Evolutionary conservation across 1,140 invertebrate species (phyloP).

Genomic region (Bombus affinis): DNA sequence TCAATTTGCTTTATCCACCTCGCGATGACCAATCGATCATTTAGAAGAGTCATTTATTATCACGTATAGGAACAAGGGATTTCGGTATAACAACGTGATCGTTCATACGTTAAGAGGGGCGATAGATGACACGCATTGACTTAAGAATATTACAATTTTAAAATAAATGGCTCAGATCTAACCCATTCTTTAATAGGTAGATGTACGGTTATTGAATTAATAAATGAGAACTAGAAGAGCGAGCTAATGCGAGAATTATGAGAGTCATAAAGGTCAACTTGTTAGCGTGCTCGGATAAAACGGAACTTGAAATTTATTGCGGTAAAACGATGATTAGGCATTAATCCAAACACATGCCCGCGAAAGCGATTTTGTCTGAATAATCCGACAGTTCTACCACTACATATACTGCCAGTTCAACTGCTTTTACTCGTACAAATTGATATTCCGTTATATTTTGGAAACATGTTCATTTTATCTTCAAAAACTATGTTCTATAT

Average conservation of each 20-base stretch:
- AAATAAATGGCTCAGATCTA: neutral
- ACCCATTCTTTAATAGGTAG: neutral
- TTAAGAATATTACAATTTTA: neutral
- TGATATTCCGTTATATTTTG: neutral
- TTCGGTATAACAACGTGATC: neutral
- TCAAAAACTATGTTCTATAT: neutral
- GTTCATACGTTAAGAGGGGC: neutral
- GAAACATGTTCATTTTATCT: neutral
- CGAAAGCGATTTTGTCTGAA: neutral
- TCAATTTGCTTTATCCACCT: neutral
- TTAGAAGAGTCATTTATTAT: neutral
- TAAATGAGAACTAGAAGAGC: neutral
- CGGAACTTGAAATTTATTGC: neutral
- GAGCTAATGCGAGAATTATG: neutral
- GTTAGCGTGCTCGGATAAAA: neutral
- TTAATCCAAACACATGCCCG: neutral
- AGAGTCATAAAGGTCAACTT: neutral
- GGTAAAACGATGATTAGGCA: neutral
- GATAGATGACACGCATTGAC: neutral
- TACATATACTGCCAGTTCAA: neutral
- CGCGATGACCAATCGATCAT: neutral
- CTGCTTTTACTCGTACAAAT: too few species aligned
- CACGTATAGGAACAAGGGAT: neutral
- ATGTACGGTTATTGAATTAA: neutral
- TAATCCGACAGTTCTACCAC: neutral